Base-by-base conservation (phyloP, 2,888 invertebrate species). In the Muschampia plurimacula region DNA sequence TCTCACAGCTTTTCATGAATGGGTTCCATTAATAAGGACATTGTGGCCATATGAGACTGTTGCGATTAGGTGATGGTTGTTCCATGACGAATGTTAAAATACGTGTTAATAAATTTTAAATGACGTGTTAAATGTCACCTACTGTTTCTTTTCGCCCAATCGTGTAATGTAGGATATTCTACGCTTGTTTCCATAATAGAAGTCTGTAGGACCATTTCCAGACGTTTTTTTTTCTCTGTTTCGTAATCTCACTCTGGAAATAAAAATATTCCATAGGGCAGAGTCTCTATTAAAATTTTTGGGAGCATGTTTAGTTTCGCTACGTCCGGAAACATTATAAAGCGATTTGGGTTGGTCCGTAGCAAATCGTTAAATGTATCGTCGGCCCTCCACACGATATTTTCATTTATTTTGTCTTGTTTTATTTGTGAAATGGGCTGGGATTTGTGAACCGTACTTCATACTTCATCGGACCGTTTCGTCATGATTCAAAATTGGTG, bases 271-370 rank as follows among this genome's bases (percentile, higher is more conserved):
- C 10, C 57, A 57, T 0, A 71, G 13, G 71, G 67, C 67, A 66
- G 41, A 76, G 78, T 79, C 69, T 55, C 69, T 49, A 63, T 69
- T 6, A 67, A 67, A 15, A 62, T 66, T 60, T 66, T 67, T 49
- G 46, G 36, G 22, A 52, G 62, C 67, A 52, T 67, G 64, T 69
- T 72, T 68, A 71, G 57, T 66, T 72, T 72, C 64, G 71, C 68
- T 46, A 72, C 68, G 66, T 79, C 75, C 74, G 77, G 75, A 75
- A 78, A 81, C 79, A 79, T 73, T 74, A 73, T 75, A 79, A 75
- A 77, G 67, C 74, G 41, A 75, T 78, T 74, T 69, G 49, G 68
- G n/a, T 57, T 52, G n/a, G 63, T 55, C 67, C 72, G 72, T 72
- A 62, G 49, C 72, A 39, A 72, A 72, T 72, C 67, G 72, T 49